phyloP scores from a whole-genome alignment of 2,797 vertebrate genomes.

The Rhynchonycteris naso region DNA sequence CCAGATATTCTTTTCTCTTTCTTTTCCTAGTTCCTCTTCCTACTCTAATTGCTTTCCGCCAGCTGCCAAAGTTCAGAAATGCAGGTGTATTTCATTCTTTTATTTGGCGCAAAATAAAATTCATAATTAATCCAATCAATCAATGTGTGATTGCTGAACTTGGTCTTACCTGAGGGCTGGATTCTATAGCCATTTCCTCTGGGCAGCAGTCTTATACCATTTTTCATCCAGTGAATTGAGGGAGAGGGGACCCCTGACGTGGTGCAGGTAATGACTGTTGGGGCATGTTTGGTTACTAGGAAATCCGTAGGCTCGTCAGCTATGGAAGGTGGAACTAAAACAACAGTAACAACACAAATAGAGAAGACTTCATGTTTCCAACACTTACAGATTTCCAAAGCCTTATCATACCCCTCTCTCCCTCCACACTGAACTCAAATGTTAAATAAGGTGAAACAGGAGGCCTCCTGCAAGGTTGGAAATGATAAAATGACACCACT shows the following conservation, averaged over 20 bases:
- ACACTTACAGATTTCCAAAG: not conserved
- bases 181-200: slow-evolving; percentile 90
- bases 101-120: not conserved
- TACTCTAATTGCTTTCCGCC: not conserved
- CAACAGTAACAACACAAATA: not conserved
- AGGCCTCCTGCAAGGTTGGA: not conserved
- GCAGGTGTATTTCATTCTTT: not conserved
- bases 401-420: not conserved
- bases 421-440: slow-evolving; percentile 14
- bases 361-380: not conserved
- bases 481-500: not conserved
- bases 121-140: not conserved
- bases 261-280: slow-evolving; percentile 93
- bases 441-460: not conserved
- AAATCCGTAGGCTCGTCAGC: slow-evolving; percentile 95
- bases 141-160: not conserved
- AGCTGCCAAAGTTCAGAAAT: not conserved
- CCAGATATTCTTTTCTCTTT: not conserved
- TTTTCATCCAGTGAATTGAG: slow-evolving; percentile 94
- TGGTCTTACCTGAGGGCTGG: slow-evolving; percentile 90
- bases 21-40: not conserved
- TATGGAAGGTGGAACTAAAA: slow-evolving; percentile 95
- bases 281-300: slow-evolving; percentile 90
- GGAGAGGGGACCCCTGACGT: slow-evolving; percentile 93
- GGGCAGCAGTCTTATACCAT: slow-evolving; percentile 89